These are phyloP conservation scores for Rhinoraja longicauda DNA, from an alignment of 2,797 vertebrate genomes.

Conservation along the genomic window DNA sequence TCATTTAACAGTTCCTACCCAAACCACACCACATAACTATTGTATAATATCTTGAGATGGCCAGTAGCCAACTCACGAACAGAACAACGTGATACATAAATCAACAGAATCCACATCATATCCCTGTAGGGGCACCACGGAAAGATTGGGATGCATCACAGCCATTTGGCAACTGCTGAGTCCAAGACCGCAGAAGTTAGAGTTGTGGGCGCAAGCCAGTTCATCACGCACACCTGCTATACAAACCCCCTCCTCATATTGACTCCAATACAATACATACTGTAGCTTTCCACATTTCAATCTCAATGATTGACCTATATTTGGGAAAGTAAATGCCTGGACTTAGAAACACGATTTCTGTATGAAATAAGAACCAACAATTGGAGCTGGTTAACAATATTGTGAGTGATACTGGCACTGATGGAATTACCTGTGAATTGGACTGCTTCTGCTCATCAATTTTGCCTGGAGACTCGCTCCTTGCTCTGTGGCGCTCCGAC, in stretches of 20 bases:
- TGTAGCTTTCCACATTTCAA: not conserved
- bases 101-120: not conserved
- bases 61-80: not conserved
- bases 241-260: too few relatives aligned
- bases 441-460: slow-evolving; percentile 80
- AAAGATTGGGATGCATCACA: too few relatives aligned
- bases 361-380: not conserved
- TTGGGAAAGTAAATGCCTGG: not conserved
- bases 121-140: not conserved
- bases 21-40: not conserved
- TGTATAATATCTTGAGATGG: not conserved
- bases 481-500: slow-evolving; percentile 80
- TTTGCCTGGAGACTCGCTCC: slow-evolving; percentile 86
- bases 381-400: not conserved
- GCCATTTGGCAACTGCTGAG: too few relatives aligned
- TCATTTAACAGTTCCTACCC: not conserved
- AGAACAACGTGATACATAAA: not conserved
- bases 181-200: too few relatives aligned
- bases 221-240: too few relatives aligned
- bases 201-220: too few relatives aligned
- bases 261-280: too few relatives aligned
- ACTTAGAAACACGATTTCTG: not conserved
- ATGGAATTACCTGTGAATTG: slow-evolving; percentile 73
- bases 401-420: too few relatives aligned
- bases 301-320: not conserved